phyloP scores from a whole-genome alignment of 2,888 invertebrate genomes.

The Liodrosophila aerea region DNA sequence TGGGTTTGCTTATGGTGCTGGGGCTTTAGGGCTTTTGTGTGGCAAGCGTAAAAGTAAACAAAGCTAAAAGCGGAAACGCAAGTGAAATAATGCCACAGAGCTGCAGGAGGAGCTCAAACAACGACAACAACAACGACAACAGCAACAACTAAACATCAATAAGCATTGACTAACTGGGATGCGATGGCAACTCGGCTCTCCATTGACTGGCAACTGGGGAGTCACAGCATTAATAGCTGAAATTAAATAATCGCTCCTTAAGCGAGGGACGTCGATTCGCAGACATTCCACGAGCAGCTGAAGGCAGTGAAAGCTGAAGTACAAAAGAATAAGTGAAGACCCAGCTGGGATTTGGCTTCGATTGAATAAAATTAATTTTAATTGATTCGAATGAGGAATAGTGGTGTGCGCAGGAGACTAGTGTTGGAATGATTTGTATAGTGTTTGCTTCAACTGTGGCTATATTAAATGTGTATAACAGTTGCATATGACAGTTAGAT shows the following conservation, averaged over 20 bases:
- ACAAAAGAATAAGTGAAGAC: constrained; percentile 61
- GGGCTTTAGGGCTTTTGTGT: constrained; percentile 75
- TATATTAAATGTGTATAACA: constrained; percentile 1
- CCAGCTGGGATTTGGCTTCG: constrained; percentile 66
- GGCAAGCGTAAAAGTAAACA: constrained; percentile 76
- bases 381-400: constrained; percentile 51
- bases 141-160: constrained; percentile 72
- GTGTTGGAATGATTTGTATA: constrained; percentile 27
- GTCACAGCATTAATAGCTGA: constrained; percentile 69
- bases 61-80: constrained; percentile 77
- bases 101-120: constrained; percentile 46
- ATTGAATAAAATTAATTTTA: constrained; percentile 76
- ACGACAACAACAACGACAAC: constrained; percentile 35
- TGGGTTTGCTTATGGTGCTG: constrained; percentile 50
- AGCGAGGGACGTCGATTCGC: constrained; percentile 49
- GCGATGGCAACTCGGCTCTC: constrained; percentile 35
- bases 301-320: constrained; percentile 11
- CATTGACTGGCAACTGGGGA: constrained; percentile 51
- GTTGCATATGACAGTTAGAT: constrained; percentile 1
- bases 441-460: neutral
- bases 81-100: constrained; percentile 66
- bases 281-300: constrained; percentile 18
- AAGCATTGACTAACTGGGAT: constrained; percentile 75
- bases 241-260: constrained; percentile 76
- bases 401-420: constrained; percentile 2